Conservation (phyloP, 2,888 invertebrate genomes). For the Drosophila atripex region DNA sequence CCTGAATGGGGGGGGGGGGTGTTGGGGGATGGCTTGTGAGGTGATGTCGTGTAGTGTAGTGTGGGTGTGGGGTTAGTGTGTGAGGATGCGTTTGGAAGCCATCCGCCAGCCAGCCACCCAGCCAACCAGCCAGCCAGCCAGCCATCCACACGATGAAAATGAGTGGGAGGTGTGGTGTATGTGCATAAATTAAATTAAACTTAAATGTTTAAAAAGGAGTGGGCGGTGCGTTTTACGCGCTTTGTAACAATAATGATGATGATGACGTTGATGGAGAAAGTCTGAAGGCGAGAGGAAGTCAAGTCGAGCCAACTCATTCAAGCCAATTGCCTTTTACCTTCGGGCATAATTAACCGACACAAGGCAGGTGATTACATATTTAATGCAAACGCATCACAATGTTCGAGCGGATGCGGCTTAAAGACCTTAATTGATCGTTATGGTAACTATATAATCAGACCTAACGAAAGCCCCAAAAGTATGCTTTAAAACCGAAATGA, state of each 20-base stretch:
- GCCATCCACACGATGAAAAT: background rate
- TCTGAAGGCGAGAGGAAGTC: conserved; percentile 20
- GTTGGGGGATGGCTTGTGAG: too few species aligned
- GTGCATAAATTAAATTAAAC: conserved; percentile 77
- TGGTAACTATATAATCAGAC: conserved; percentile 29
- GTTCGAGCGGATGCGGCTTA: conserved; percentile 26
- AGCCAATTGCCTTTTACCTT: conserved; percentile 51
- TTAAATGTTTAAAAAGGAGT: conserved; percentile 70
- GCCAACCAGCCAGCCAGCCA: background rate
- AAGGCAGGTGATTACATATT: conserved; percentile 44
- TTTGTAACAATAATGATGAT: conserved; percentile 1
- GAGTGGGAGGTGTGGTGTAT: conserved; percentile 52
- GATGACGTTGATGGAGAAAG: conserved; percentile 4
- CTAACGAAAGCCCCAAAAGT: conserved; percentile 8
- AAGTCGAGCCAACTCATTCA: conserved; percentile 12
- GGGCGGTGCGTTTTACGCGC: background rate
- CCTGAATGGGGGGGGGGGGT: too few species aligned
- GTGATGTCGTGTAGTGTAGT: too few species aligned
- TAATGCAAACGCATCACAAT: conserved; percentile 21
- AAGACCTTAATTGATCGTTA: conserved; percentile 58
- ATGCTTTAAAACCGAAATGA: conserved; percentile 17
- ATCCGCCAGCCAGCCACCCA: background rate
- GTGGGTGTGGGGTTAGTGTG: conserved; percentile 17
- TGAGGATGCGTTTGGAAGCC: conserved; percentile 13
- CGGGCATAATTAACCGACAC: conserved; percentile 43